A percentile compares a stretch with the other conserved stretches of the same genome.
phyloP scores from a whole-genome alignment of 1,140 invertebrate species.

The Drosophila cardini region DNA sequence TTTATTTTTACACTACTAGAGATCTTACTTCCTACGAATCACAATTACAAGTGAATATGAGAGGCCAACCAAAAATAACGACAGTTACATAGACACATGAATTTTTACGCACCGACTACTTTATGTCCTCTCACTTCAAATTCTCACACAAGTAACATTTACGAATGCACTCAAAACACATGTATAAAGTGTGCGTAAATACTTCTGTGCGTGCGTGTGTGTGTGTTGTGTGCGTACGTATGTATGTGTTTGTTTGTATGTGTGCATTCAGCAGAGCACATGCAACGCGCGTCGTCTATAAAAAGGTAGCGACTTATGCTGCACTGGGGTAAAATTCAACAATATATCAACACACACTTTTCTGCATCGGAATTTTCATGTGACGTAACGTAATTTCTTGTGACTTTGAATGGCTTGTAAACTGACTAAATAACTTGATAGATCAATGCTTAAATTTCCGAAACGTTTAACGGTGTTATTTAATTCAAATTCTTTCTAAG shows the following conservation, averaged over 20 bases:
- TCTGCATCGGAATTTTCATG: slow-evolving; percentile 46
- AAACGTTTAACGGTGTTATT: slow-evolving; percentile 31
- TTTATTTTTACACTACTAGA: slow-evolving; percentile 73
- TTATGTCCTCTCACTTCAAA: slow-evolving; percentile 16
- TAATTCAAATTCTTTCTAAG: slow-evolving; percentile 28
- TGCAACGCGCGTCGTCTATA: slow-evolving; percentile 40
- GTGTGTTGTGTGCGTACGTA: not conserved
- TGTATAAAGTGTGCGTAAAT: not conserved
- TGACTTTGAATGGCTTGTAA: slow-evolving; percentile 10
- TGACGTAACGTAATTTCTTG: slow-evolving; percentile 48
- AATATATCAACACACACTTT: slow-evolving; percentile 32
- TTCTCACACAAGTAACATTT: slow-evolving; percentile 5
- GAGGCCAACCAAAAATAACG: slow-evolving; percentile 29
- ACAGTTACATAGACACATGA: slow-evolving; percentile 36
- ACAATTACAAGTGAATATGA: slow-evolving; percentile 76
- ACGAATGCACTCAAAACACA: slow-evolving; percentile 8
- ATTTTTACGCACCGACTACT: slow-evolving; percentile 48
- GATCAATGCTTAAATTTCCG: not conserved
- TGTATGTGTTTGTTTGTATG: not conserved
- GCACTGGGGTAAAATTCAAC: slow-evolving; percentile 16
- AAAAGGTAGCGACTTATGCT: slow-evolving; percentile 19
- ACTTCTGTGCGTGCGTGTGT: not conserved
- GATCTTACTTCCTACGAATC: slow-evolving; percentile 80
- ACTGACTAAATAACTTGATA: slow-evolving; percentile 6
- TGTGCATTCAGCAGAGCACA: slow-evolving; percentile 18